Evolutionary conservation across 2,888 invertebrate species (phyloP).

Genomic region (Acleris emargana): DNA sequence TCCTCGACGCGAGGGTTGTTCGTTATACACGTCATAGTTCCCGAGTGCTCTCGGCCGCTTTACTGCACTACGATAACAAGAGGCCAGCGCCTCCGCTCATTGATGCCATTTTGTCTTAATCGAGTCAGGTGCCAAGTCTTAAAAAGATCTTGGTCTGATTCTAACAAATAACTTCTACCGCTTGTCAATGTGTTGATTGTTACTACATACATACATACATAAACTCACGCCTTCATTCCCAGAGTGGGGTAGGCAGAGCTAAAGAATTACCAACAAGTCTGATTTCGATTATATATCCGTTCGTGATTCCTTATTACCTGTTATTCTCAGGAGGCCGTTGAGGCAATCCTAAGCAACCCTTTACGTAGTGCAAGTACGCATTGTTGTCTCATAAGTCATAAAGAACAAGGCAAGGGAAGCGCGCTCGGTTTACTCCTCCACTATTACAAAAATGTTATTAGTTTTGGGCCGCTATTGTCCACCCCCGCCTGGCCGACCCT

Average conservation of each 20-base stretch:
- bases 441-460: slow-evolving; percentile 82
- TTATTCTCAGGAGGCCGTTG: slow-evolving; percentile 55
- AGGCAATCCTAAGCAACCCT: slow-evolving; percentile 59
- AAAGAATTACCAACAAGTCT: too few species aligned
- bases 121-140: slow-evolving; percentile 53
- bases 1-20: slow-evolving; percentile 62
- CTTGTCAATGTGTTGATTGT: neutral
- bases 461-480: slow-evolving; percentile 79
- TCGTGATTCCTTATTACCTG: slow-evolving; percentile 42
- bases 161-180: neutral
- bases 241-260: too few species aligned
- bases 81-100: slow-evolving; percentile 69
- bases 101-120: slow-evolving; percentile 70
- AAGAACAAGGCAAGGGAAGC: slow-evolving; percentile 67
- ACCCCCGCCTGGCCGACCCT: slow-evolving; percentile 66
- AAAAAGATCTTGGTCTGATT: slow-evolving; percentile 44
- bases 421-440: slow-evolving; percentile 67
- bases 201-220: too few species aligned
- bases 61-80: slow-evolving; percentile 72
- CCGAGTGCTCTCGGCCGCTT: slow-evolving; percentile 72
- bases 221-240: too few species aligned
- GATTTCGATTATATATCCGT: slow-evolving; percentile 41
- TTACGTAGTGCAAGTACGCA: slow-evolving; percentile 71
- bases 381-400: slow-evolving; percentile 75
- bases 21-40: slow-evolving; percentile 76